Percentiles rank a stretch among this genome's conserved stretches.
Conservation (phyloP, 1,140 invertebrate species). For the Schlechtendalia chinensis region DNA sequence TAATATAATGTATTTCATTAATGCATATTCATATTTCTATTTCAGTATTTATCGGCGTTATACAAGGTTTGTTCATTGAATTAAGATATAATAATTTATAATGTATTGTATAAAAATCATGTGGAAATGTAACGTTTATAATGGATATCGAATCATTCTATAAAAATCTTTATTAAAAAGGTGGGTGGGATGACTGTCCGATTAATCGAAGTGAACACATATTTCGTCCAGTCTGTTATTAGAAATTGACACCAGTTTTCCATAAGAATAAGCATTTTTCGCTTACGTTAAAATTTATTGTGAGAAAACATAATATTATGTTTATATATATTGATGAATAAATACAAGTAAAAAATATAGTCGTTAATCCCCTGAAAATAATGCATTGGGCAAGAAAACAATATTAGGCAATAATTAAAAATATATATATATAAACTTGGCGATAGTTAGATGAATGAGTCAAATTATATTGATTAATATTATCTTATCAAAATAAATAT, state of each 20-base stretch:
- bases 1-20: too few species aligned
- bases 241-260: slow-evolving; percentile 1
- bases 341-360: too few species aligned
- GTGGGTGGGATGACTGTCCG: neutral
- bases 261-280: slow-evolving; percentile 2
- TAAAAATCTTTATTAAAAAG: neutral
- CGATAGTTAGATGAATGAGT: too few species aligned
- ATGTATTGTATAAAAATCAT: neutral
- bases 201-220: neutral
- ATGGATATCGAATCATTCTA: neutral
- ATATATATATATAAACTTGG: too few species aligned
- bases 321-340: neutral
- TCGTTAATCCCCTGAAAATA: too few species aligned
- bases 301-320: neutral
- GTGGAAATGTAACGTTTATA: neutral
- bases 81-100: neutral
- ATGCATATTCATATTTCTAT: too few species aligned
- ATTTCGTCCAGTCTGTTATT: neutral
- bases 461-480: too few species aligned
- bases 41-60: neutral
- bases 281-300: neutral
- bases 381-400: too few species aligned
- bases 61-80: neutral
- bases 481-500: too few species aligned
- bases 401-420: too few species aligned